These are phyloP conservation scores for Ceuthmochares aereus DNA, from an alignment of 2,113 vertebrate genomes.

Conservation along the genomic window DNA sequence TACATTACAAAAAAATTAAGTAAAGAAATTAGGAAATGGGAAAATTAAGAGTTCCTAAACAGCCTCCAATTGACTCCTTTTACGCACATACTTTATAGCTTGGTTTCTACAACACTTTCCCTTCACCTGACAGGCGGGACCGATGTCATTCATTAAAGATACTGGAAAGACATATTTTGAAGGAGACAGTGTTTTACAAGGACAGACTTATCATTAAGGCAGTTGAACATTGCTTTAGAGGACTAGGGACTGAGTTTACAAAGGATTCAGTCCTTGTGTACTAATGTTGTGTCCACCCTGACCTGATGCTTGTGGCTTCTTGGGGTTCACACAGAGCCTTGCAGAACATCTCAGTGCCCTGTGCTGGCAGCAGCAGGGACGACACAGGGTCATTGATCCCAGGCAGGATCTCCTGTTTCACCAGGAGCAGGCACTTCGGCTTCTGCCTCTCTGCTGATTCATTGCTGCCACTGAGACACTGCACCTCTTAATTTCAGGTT, in stretches of 20 bases:
- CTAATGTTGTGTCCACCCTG: background rate
- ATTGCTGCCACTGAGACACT: background rate
- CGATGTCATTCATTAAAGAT: background rate
- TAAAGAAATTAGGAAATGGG: conserved; percentile 22
- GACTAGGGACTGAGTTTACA: background rate
- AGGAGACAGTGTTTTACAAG: background rate
- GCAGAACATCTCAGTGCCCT: background rate
- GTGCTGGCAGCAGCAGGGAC: accelerated
- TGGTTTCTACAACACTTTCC: background rate
- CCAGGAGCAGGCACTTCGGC: background rate
- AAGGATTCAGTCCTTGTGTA: background rate
- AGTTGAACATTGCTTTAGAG: background rate
- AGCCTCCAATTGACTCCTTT: background rate
- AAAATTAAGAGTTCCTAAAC: background rate
- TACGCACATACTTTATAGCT: background rate
- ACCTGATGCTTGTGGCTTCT: background rate
- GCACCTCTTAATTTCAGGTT: background rate
- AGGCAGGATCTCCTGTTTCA: background rate
- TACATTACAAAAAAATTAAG: background rate
- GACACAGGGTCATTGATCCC: background rate
- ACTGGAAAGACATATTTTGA: accelerated
- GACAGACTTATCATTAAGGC: background rate
- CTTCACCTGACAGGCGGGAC: background rate
- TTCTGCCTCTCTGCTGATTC: background rate
- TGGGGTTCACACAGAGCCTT: background rate